These are phyloP conservation scores for Watsonalla cultraria DNA, from an alignment of 2,888 invertebrate species.

Conservation along the genomic window DNA sequence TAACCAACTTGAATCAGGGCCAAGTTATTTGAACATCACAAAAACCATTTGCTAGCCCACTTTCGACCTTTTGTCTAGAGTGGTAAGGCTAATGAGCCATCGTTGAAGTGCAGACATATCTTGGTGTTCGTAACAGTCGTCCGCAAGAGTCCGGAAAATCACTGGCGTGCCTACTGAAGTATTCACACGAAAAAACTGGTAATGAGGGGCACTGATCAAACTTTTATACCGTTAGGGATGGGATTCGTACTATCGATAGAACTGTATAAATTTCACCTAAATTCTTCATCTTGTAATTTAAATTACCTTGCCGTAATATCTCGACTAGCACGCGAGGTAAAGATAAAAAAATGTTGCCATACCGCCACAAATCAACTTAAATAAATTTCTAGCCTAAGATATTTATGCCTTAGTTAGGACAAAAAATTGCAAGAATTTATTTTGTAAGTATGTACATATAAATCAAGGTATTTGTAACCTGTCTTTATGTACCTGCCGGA, in stretches of 20 bases:
- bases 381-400: no score
- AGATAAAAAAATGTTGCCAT: no score
- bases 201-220: constrained; percentile 60
- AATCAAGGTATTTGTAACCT: no score
- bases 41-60: neutral
- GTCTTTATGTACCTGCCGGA: no score
- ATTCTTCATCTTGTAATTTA: no score
- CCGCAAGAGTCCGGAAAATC: constrained; percentile 42
- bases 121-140: constrained; percentile 14
- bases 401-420: no score
- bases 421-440: no score
- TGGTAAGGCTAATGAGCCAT: neutral
- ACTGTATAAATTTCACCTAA: neutral
- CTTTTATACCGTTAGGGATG: constrained; percentile 43
- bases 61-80: neutral
- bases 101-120: constrained; percentile 9
- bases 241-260: constrained; percentile 6
- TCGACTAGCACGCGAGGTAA: no score
- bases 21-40: neutral
- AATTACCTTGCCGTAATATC: no score
- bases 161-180: constrained; percentile 51
- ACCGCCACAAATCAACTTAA: no score
- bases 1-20: neutral
- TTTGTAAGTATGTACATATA: no score
- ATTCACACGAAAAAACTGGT: constrained; percentile 64